phyloP scores from a whole-genome alignment of 2,888 invertebrate species.

The Mimas tiliae region DNA sequence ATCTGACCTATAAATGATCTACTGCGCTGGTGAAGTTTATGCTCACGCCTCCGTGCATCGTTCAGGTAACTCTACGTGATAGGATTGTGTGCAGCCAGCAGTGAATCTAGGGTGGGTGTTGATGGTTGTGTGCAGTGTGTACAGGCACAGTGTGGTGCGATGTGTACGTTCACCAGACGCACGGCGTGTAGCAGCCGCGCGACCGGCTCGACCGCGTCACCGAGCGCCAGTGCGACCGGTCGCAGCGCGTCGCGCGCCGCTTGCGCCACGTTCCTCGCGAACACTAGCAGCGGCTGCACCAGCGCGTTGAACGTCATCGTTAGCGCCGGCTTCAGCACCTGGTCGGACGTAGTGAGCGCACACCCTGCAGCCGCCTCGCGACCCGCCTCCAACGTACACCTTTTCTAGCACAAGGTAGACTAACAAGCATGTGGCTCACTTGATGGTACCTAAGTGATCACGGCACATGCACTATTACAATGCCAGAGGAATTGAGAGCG shows the following conservation, averaged over 20 bases:
- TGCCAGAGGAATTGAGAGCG: no score
- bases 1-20: no score
- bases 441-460: no score
- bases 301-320: slow-evolving; percentile 88
- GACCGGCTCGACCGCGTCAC: slow-evolving; percentile 79
- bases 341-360: slow-evolving; percentile 79
- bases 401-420: no score
- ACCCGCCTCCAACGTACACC: slow-evolving; percentile 45
- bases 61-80: no score
- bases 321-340: slow-evolving; percentile 88
- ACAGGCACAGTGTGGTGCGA: slow-evolving; percentile 24
- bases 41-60: no score
- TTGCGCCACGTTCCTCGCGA: slow-evolving; percentile 85
- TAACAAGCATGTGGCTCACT: no score
- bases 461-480: no score
- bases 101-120: slow-evolving; percentile 21
- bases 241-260: slow-evolving; percentile 85
- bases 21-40: no score
- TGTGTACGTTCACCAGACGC: slow-evolving; percentile 42
- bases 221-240: slow-evolving; percentile 45
- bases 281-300: slow-evolving; percentile 88
- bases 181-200: slow-evolving; percentile 48
- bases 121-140: slow-evolving; percentile 10
- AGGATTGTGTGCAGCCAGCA: no score
- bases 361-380: slow-evolving; percentile 50